A percentile compares a stretch with the other conserved stretches of the same genome.
These are phyloP conservation scores for Drosophila tristis DNA, from an alignment of 1,140 invertebrate genomes.

Conservation along the genomic window DNA sequence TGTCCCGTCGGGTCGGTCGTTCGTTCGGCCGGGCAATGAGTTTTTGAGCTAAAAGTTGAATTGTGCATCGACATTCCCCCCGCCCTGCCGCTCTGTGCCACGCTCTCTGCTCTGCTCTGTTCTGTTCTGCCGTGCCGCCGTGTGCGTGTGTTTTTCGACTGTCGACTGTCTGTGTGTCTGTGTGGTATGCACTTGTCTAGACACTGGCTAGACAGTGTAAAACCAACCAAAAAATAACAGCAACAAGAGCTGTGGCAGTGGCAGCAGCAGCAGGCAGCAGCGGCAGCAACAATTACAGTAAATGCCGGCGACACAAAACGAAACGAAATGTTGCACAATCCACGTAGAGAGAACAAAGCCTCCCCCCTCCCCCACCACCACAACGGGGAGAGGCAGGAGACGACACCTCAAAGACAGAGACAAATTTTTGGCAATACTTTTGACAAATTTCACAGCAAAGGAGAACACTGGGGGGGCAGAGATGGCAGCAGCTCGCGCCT, in stretches of 20 bases:
- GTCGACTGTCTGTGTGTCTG: slow-evolving; percentile 31
- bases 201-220: slow-evolving; percentile 83
- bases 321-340: slow-evolving; percentile 76
- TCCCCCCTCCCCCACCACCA: too few relatives aligned
- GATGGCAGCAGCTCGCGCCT: slow-evolving; percentile 1
- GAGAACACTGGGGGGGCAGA: background rate
- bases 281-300: slow-evolving; percentile 69
- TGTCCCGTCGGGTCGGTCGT: background rate
- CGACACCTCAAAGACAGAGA: slow-evolving; percentile 51
- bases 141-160: too few relatives aligned
- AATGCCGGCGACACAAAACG: slow-evolving; percentile 78
- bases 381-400: background rate
- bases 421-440: slow-evolving; percentile 70
- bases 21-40: slow-evolving; percentile 68
- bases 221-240: slow-evolving; percentile 73
- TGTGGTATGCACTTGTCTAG: slow-evolving; percentile 83
- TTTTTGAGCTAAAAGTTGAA: slow-evolving; percentile 80
- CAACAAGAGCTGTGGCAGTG: slow-evolving; percentile 2
- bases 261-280: slow-evolving; percentile 9
- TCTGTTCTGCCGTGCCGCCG: slow-evolving; percentile 8
- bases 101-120: too few relatives aligned
- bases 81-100: slow-evolving; percentile 2
- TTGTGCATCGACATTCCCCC: slow-evolving; percentile 73
- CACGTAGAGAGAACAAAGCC: slow-evolving; percentile 39
- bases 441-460: slow-evolving; percentile 49